Conservation (phyloP, 1,140 invertebrate genomes). For the Conus ventricosus region DNA sequence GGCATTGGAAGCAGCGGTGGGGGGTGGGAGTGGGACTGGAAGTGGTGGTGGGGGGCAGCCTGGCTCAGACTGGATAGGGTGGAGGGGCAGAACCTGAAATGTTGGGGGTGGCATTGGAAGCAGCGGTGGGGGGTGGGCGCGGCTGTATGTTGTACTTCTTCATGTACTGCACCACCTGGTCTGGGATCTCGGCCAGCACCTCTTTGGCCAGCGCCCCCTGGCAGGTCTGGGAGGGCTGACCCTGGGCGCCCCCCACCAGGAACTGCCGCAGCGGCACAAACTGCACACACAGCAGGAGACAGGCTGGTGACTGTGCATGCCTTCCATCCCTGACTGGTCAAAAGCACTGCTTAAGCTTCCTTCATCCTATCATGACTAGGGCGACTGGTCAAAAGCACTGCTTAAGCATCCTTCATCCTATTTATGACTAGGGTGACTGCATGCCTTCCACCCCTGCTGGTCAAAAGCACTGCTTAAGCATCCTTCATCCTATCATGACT, state of each 20-base stretch:
- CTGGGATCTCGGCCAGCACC: constrained; percentile 80
- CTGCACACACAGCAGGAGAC: constrained; percentile 58
- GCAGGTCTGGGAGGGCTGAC: constrained; percentile 52
- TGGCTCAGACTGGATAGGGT: not conserved
- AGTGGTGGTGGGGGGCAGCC: not conserved
- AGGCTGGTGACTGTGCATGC: no score
- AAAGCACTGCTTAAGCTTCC: no score
- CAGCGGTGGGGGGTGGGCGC: constrained; percentile 47
- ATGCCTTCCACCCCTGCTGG: no score
- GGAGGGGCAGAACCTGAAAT: constrained; percentile 61
- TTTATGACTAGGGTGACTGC: no score
- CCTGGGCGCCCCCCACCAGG: constrained; percentile 56
- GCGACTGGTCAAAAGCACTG: no score
- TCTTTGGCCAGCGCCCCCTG: constrained; percentile 78
- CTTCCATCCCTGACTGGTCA: no score
- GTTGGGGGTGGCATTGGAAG: no score
- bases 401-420: no score
- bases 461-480: no score
- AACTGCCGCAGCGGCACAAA: constrained; percentile 79
- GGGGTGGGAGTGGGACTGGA: no score
- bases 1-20: not conserved
- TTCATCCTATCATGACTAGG: no score
- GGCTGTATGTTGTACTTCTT: constrained; percentile 77
- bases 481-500: no score
- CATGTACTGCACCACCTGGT: constrained; percentile 80